A percentile compares a stretch with the other conserved stretches of the same genome.
Conservation (phyloP, 2,888 invertebrate species). For the Flexamia atlantica region DNA sequence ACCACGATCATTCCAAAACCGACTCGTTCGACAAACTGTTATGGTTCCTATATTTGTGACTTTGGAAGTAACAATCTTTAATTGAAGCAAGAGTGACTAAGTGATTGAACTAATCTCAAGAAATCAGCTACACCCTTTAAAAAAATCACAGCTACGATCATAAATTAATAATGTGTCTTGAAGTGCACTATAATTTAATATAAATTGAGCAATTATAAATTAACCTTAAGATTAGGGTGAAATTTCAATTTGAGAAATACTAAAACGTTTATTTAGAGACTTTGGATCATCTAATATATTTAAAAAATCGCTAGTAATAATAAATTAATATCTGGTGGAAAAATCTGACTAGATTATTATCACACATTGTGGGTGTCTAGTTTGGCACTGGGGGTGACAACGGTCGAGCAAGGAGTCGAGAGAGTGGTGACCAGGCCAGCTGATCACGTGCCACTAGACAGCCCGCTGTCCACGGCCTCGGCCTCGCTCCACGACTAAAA, state of each 20-base stretch:
- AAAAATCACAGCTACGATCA: background rate
- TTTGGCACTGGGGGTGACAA: conserved; percentile 5
- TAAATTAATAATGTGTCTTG: background rate
- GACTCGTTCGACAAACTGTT: too few species aligned
- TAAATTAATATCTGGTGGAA: background rate
- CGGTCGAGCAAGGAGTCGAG: background rate
- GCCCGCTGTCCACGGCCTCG: conserved; percentile 51
- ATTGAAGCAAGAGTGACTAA: too few species aligned
- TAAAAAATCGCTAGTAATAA: background rate
- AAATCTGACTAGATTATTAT: conserved; percentile 34
- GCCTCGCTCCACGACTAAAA: conserved; percentile 26
- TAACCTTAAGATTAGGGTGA: background rate
- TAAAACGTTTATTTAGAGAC: background rate
- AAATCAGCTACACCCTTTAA: too few species aligned
- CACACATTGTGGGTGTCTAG: background rate
- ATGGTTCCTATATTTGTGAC: too few species aligned
- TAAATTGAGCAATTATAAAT: background rate
- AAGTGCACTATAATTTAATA: background rate
- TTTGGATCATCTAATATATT: too few species aligned
- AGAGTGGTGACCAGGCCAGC: conserved; percentile 51
- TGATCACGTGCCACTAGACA: conserved; percentile 35
- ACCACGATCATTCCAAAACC: too few species aligned
- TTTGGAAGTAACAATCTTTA: too few species aligned
- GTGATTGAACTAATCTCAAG: too few species aligned
- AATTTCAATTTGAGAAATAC: background rate